Evolutionary conservation across 2,797 vertebrate genomes (phyloP).

Genomic region (Poecile montanus): DNA sequence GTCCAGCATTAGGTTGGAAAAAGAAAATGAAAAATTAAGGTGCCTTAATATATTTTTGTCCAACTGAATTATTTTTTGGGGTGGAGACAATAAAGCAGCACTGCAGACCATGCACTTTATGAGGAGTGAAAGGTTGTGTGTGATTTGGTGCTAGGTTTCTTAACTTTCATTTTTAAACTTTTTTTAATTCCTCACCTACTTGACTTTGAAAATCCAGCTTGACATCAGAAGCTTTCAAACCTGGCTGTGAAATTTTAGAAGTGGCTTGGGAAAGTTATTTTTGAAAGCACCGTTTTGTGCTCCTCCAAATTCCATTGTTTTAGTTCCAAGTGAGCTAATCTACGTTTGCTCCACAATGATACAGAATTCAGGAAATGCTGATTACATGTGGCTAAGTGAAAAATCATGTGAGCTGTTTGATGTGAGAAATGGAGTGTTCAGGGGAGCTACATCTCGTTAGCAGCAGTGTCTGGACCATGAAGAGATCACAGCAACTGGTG

Average conservation of each 20-base stretch:
- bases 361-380: neutral
- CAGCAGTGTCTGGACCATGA: neutral
- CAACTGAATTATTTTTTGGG: neutral
- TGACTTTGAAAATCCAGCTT: neutral
- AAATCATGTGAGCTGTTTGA: neutral
- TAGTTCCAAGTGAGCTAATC: neutral
- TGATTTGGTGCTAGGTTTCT: neutral
- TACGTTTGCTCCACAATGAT: neutral
- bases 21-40: neutral
- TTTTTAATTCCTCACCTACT: neutral
- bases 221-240: neutral
- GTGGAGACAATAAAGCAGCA: neutral
- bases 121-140: neutral
- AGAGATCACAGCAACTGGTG: neutral
- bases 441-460: neutral
- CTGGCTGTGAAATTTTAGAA: neutral
- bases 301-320: neutral
- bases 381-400: neutral
- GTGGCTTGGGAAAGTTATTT: neutral
- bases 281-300: neutral
- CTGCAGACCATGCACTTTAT: fast-evolving
- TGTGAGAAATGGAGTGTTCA: neutral
- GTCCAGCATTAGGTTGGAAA: neutral
- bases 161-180: neutral
- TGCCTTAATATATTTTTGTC: neutral